phyloP scores from a whole-genome alignment of 2,797 vertebrate genomes.

The Ptychobarbus kaznakovi region DNA sequence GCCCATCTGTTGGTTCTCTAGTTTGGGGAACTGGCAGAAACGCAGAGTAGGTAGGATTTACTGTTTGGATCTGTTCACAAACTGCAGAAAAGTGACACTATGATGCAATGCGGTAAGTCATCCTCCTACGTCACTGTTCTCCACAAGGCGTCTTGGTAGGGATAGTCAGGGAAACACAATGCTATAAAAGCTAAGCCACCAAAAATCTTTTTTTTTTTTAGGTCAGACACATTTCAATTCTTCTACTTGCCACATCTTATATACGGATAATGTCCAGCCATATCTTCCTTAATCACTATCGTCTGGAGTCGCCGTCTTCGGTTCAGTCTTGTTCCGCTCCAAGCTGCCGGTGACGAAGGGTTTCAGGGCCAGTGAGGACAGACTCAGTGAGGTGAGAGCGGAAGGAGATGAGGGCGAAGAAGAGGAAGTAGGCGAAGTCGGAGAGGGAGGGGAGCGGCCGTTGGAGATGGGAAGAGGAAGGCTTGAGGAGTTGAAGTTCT shows the following conservation, averaged over 20 bases:
- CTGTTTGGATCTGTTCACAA: constrained; percentile 45
- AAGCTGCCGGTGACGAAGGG: constrained; percentile 58
- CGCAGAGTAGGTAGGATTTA: constrained; percentile 62
- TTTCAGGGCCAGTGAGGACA: constrained; percentile 64
- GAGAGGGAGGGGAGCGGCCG: constrained; percentile 66
- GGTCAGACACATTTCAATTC: constrained; percentile 25
- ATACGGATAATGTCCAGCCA: neutral
- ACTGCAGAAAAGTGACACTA: constrained; percentile 56
- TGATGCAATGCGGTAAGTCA: neutral
- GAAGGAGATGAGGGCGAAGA: constrained; percentile 52
- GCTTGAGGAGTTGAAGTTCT: constrained; percentile 67
- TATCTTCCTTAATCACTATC: constrained; percentile 57
- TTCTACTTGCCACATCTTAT: neutral
- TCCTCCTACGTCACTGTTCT: neutral
- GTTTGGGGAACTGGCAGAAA: constrained; percentile 65
- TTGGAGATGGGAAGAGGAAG: constrained; percentile 63
- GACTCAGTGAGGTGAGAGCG: constrained; percentile 60
- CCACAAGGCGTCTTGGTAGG: neutral
- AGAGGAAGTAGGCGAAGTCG: constrained; percentile 69
- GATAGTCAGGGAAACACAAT: constrained; percentile 14
- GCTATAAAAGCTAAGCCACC: constrained; percentile 6
- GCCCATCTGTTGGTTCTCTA: constrained; percentile 61
- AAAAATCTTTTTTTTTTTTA: neutral
- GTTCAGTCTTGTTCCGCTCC: constrained; percentile 11
- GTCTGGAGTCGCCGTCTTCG: neutral